These are phyloP conservation scores for Pluvialis apricaria DNA, from an alignment of 2,113 vertebrate species.

Conservation along the genomic window DNA sequence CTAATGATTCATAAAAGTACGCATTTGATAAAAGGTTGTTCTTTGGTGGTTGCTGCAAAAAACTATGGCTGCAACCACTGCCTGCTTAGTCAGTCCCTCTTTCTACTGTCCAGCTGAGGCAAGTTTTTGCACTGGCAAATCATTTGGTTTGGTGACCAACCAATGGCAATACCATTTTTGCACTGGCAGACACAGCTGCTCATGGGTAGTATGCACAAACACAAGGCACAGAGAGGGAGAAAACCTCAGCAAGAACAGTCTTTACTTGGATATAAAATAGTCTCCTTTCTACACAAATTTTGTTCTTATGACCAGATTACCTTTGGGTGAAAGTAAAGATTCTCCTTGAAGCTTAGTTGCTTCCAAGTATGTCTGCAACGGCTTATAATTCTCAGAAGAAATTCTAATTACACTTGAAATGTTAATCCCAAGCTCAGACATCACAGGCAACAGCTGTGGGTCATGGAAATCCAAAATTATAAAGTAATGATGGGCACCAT, in stretches of 20 bases:
- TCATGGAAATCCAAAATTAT: constrained; percentile 84
- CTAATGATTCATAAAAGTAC: not conserved
- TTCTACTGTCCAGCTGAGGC: not conserved
- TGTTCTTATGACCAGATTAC: constrained; percentile 47
- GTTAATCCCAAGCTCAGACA: constrained; percentile 80
- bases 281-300: not conserved
- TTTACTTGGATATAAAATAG: not conserved
- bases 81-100: not conserved
- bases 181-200: not conserved
- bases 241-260: not conserved
- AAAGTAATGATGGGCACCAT: constrained; percentile 89
- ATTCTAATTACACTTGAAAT: constrained; percentile 86
- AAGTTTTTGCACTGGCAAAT: not conserved
- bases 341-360: constrained; percentile 15
- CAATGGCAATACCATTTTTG: not conserved
- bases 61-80: not conserved
- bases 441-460: constrained; percentile 76
- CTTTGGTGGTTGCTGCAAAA: not conserved
- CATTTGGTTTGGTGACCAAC: not conserved
- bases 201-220: not conserved
- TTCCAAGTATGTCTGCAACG: constrained; percentile 57
- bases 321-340: constrained; percentile 47
- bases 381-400: constrained; percentile 71
- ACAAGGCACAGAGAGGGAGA: not conserved
- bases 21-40: not conserved